These are phyloP conservation scores for Hedya salicella DNA, from an alignment of 2,888 invertebrate genomes.

Conservation along the genomic window DNA sequence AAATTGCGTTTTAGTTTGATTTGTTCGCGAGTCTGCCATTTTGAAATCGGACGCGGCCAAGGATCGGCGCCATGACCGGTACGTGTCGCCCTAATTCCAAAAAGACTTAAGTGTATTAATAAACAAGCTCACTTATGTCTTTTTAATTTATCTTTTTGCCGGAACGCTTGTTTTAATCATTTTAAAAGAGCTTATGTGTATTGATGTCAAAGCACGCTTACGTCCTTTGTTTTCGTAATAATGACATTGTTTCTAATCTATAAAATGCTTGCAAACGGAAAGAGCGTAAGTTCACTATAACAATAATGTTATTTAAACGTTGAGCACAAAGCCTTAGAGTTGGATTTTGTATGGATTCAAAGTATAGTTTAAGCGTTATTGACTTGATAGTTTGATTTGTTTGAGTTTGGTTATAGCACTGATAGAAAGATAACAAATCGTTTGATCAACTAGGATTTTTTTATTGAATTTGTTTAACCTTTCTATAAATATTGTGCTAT, in stretches of 20 bases:
- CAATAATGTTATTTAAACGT: not conserved
- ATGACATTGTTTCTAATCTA: not conserved
- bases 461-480: not conserved
- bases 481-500: no score
- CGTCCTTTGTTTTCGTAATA: not conserved
- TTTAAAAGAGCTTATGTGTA: not conserved
- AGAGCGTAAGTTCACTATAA: not conserved
- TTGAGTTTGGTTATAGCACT: conserved; percentile 1
- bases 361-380: not conserved
- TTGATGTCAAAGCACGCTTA: not conserved
- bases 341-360: not conserved
- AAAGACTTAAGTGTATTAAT: not conserved
- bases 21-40: conserved; percentile 21
- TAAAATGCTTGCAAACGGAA: not conserved
- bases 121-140: not conserved
- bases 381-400: not conserved
- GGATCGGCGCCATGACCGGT: conserved; percentile 18
- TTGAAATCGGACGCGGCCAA: conserved; percentile 27
- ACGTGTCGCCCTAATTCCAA: not conserved
- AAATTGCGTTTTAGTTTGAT: conserved; percentile 3
- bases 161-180: no score
- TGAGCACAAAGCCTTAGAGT: not conserved
- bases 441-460: not conserved
- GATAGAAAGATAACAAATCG: conserved; percentile 8
- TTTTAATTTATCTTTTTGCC: not conserved